phyloP scores from a whole-genome alignment of 1,140 invertebrate genomes.

The Meloidogyne exigua region DNA sequence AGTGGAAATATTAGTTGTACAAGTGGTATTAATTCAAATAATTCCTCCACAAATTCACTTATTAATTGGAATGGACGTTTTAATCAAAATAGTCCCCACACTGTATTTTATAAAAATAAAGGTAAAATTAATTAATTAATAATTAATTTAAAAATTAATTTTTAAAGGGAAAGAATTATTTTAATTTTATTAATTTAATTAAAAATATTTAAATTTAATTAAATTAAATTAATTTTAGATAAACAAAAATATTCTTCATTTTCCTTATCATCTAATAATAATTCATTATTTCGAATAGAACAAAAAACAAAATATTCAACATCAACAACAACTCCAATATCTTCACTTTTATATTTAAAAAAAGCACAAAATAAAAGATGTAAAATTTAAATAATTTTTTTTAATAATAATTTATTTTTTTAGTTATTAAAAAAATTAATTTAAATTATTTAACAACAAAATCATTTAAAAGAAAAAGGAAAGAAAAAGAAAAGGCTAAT shows the following conservation, averaged over 20 bases:
- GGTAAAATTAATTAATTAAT: background rate
- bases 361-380: background rate
- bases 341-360: background rate
- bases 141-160: background rate
- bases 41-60: background rate
- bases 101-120: background rate
- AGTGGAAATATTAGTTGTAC: background rate
- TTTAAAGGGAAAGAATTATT: too few relatives aligned
- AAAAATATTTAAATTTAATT: background rate
- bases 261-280: background rate
- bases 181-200: too few relatives aligned
- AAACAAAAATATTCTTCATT: background rate
- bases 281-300: background rate
- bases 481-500: background rate
- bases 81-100: background rate
- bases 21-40: background rate
- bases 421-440: conserved; percentile 1
- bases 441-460: background rate
- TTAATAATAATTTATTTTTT: background rate
- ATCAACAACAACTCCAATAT: background rate
- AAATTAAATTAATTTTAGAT: background rate
- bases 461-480: background rate
- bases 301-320: background rate
- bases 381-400: background rate
- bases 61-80: background rate